phyloP scores from a whole-genome alignment of 2,113 vertebrate species.

The Vicugna pacos region DNA sequence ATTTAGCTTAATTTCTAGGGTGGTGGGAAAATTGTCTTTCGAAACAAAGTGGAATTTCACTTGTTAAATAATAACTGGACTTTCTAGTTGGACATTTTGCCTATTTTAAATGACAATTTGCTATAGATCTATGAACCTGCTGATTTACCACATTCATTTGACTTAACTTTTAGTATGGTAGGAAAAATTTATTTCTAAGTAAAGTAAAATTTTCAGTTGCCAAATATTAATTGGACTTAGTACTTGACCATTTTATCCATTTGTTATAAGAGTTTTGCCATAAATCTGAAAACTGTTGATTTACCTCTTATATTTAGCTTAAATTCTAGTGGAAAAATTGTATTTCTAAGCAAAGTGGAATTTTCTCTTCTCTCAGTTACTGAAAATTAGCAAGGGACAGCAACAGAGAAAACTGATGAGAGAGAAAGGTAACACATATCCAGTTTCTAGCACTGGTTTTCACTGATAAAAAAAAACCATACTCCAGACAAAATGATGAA shows the following conservation, averaged over 20 bases:
- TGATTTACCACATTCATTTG: conserved; percentile 4
- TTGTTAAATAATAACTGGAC: conserved; percentile 36
- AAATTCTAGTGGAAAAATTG: conserved; percentile 26
- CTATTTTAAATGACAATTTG: not conserved
- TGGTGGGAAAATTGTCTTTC: not conserved
- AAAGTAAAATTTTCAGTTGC: conserved; percentile 58
- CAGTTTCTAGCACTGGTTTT: conserved; percentile 21
- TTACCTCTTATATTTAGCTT: conserved; percentile 46
- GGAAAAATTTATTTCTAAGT: conserved; percentile 55
- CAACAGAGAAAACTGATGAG: not conserved
- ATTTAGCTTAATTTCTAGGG: conserved; percentile 19
- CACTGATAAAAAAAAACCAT: not conserved
- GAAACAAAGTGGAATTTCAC: conserved; percentile 53
- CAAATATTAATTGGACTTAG: conserved; percentile 8
- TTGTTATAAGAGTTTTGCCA: conserved; percentile 61
- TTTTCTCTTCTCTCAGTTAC: conserved; percentile 55
- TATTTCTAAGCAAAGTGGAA: conserved; percentile 56
- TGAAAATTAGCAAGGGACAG: conserved; percentile 32
- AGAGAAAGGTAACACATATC: not conserved
- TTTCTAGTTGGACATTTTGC: conserved; percentile 22
- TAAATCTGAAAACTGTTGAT: conserved; percentile 51
- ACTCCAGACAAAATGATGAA: not conserved
- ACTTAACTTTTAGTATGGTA: conserved; percentile 37
- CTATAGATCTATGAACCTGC: not conserved
- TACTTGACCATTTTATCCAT: conserved; percentile 36